Evolutionary conservation across 2,113 vertebrate species (phyloP).

Genomic region (Propithecus coquereli): DNA sequence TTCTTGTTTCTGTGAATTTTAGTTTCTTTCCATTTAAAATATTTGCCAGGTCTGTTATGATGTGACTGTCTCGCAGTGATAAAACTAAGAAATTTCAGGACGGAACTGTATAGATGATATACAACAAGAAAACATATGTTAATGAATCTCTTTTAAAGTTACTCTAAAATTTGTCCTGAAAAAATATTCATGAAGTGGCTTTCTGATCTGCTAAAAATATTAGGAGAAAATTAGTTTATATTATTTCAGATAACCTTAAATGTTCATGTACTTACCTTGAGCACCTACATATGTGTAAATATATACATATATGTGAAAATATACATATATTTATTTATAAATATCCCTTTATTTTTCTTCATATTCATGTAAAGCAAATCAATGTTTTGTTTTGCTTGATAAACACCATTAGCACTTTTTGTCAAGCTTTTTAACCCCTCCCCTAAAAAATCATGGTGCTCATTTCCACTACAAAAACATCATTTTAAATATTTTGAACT

Average conservation of each 20-base stretch:
- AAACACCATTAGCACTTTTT: background rate
- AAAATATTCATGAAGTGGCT: background rate
- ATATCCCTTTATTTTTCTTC: background rate
- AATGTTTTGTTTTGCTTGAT: background rate
- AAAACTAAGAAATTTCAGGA: constrained; percentile 36
- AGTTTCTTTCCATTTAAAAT: constrained; percentile 29
- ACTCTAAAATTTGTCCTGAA: background rate
- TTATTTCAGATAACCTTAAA: constrained; percentile 2
- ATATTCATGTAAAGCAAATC: background rate
- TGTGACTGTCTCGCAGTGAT: background rate
- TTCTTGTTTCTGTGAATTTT: background rate
- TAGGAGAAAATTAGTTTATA: background rate
- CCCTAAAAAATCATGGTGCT: background rate
- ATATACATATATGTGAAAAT: background rate
- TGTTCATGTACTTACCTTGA: background rate
- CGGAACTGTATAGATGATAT: background rate
- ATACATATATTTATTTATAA: background rate
- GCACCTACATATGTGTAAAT: background rate
- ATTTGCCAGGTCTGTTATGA: background rate
- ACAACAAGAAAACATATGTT: background rate
- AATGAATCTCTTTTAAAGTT: background rate
- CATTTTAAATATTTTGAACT: constrained; percentile 6
- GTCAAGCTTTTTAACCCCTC: background rate
- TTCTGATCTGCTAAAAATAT: background rate
- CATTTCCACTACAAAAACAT: background rate